Evolutionary conservation across 2,888 invertebrate species (phyloP), one percentile per base, ranked within the genome.

Genomic region (Allophyes oxyacanthae): DNA sequence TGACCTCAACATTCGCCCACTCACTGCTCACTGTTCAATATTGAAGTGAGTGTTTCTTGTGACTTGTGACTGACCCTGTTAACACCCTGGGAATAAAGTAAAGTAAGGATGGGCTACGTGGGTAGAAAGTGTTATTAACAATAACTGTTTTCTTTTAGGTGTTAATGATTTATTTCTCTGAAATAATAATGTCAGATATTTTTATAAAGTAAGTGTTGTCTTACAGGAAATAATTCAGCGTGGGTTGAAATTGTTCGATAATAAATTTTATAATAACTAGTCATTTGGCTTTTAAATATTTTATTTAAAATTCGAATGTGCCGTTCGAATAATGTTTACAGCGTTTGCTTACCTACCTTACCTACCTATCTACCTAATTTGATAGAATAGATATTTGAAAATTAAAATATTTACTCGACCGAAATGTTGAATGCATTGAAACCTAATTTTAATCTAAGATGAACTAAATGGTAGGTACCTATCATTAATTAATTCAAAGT

Each of bases 1-100:
- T 78, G 77, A 75, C 69, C 78, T 64, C 61, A 40, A 33, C 52
- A 34, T 33, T 37, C 76, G 52, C 78, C 76, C 65, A 76, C 76
- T 54, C 62, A 14, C 26, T 48, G 13, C 76, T 54, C 62, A 14
- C 26, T 48, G 15, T 44, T 70, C 41, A 55, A 59, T 43, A 6
- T 8, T 42, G 37, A 48, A 28, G 33, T 28, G 56, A 40, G n/a
- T n/a, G n/a, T n/a, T n/a, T n/a, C 20, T 20, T 26, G n/a, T 30
- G 32, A 14, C 38, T 36, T 36, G 15, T 28, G 51, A 37, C 43
- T 51, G 77, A 76, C 77, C 76, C 64, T 73, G 53, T 59, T 66
- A 30, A 34, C 49, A 33, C 26, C 37, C 53, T 70, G 65, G 66
- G 71, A 66, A 66, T 41, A 20, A 40, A 51, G 15, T 55, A 6